These are phyloP conservation scores for Hydrolagus colliei DNA, from an alignment of 2,797 vertebrate species.

Conservation along the genomic window DNA sequence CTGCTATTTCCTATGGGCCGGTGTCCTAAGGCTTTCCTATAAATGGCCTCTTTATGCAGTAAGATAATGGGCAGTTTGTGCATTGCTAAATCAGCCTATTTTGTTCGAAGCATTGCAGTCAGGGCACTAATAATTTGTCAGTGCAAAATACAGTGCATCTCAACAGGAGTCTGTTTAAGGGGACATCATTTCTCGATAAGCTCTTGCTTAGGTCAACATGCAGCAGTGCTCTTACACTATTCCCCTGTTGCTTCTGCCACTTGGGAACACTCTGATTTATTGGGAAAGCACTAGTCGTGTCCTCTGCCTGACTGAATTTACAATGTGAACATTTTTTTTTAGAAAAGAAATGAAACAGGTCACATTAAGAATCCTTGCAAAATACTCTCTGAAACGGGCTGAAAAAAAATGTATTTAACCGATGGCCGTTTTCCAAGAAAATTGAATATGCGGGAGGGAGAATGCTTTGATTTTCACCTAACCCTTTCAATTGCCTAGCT, in stretches of 20 bases:
- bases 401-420: conserved; percentile 39
- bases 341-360: conserved; percentile 53
- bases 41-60: conserved; percentile 71
- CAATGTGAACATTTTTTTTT: conserved; percentile 64
- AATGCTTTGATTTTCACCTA: conserved; percentile 1
- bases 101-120: conserved; percentile 65
- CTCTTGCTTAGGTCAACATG: conserved; percentile 63
- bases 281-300: conserved; percentile 71
- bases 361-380: conserved; percentile 49
- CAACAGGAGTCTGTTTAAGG: conserved; percentile 72
- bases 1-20: conserved; percentile 45
- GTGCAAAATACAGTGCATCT: conserved; percentile 59
- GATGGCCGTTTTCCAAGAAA: background rate
- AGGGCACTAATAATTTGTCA: conserved; percentile 73
- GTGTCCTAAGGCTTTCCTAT: conserved; percentile 63
- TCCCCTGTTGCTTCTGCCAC: conserved; percentile 80
- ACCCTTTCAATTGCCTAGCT: background rate
- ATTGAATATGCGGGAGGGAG: background rate
- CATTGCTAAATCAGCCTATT: conserved; percentile 75
- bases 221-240: conserved; percentile 56
- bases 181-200: conserved; percentile 74
- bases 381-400: conserved; percentile 44
- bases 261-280: conserved; percentile 87
- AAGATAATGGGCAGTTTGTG: conserved; percentile 73
- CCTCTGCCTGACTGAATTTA: conserved; percentile 77